Conservation (phyloP, 1,140 invertebrate genomes). For the Drosophila pachea region DNA sequence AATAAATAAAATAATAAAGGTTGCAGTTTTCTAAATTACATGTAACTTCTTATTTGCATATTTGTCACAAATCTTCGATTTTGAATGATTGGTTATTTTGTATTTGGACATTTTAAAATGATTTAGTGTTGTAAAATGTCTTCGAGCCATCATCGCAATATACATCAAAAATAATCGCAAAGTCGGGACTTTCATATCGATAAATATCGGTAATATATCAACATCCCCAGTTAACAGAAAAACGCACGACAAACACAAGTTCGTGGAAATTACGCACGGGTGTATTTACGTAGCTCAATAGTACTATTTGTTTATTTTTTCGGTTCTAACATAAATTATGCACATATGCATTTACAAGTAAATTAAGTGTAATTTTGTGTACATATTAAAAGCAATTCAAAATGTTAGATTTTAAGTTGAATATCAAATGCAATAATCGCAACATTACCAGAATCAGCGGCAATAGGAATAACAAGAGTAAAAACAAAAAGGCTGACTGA, state of each 20-base stretch:
- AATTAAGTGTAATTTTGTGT: constrained; percentile 35
- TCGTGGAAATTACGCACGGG: constrained; percentile 41
- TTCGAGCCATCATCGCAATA: not conserved
- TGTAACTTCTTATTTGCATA: too few species aligned
- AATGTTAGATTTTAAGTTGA: constrained; percentile 32
- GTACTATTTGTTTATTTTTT: constrained; percentile 48
- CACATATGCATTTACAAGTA: constrained; percentile 23
- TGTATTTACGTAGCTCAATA: constrained; percentile 44
- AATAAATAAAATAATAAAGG: too few species aligned
- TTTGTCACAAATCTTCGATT: not conserved
- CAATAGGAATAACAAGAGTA: constrained; percentile 22
- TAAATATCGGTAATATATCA: constrained; percentile 7
- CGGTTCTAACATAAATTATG: constrained; percentile 37
- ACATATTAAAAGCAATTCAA: constrained; percentile 17
- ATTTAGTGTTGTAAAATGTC: not conserved
- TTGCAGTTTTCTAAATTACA: too few species aligned
- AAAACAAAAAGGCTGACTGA: constrained; percentile 21
- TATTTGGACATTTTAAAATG: not conserved
- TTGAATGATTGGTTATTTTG: too few species aligned
- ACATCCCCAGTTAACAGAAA: constrained; percentile 29
- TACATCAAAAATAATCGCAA: not conserved
- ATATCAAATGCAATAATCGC: constrained; percentile 39
- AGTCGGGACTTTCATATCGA: not conserved
- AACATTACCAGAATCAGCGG: constrained; percentile 25
- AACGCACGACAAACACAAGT: constrained; percentile 36